Evolutionary conservation across 2,888 invertebrate species (phyloP).

Genomic region (Barypeithes pellucidus): DNA sequence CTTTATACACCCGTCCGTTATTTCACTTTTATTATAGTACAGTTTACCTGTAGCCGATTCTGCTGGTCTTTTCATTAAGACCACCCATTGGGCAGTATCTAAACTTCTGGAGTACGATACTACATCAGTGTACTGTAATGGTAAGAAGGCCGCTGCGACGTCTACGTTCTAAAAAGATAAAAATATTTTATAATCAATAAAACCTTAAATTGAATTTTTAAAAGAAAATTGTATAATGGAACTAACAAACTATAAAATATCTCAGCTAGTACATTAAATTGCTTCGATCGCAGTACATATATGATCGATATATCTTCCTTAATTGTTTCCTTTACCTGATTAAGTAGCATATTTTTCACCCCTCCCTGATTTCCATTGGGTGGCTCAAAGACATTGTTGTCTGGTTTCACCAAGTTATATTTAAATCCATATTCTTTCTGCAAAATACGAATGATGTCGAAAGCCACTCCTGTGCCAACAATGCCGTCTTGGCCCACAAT

Average conservation of each 20-base stretch:
- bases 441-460: conserved; percentile 80
- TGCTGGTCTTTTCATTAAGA: conserved; percentile 85
- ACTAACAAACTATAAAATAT: too few species aligned
- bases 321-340: conserved; percentile 60
- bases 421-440: conserved; percentile 82
- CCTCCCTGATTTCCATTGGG: conserved; percentile 76
- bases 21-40: too few species aligned
- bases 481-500: conserved; percentile 72
- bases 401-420: conserved; percentile 79
- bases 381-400: conserved; percentile 72
- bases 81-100: conserved; percentile 85
- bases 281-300: too few species aligned
- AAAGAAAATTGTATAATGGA: too few species aligned
- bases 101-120: conserved; percentile 78
- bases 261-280: too few species aligned
- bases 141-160: conserved; percentile 85
- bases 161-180: conserved; percentile 78
- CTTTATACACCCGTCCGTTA: too few species aligned
- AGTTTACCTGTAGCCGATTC: conserved; percentile 82
- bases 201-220: too few species aligned
- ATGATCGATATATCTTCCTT: too few species aligned
- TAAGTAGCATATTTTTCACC: conserved; percentile 76
- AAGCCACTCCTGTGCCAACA: conserved; percentile 81
- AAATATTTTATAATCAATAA: conserved; percentile 36
- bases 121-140: conserved; percentile 73